phyloP scores from a whole-genome alignment of 2,113 vertebrate species.

The Dascyllus trimaculatus region DNA sequence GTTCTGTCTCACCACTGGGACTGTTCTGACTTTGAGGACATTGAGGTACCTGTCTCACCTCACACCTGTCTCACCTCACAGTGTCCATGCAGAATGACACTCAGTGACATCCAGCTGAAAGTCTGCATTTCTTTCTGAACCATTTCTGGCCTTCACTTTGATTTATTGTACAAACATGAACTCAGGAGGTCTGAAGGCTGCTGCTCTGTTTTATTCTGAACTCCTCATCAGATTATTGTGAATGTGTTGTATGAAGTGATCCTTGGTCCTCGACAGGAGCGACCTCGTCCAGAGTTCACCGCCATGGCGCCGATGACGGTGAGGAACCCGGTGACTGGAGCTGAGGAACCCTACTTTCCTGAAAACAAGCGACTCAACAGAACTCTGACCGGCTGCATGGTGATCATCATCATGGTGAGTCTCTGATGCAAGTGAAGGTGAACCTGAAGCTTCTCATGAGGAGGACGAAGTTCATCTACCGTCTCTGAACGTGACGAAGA shows the following conservation, averaged over 20 bases:
- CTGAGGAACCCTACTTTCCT: conserved; percentile 87
- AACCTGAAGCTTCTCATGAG: too few relatives aligned
- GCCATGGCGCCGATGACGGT: conserved; percentile 84
- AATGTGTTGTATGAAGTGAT: background rate
- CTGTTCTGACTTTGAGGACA: conserved; percentile 86
- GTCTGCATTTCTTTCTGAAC: conserved; percentile 45
- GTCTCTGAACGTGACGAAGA: too few relatives aligned
- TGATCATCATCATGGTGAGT: conserved; percentile 86
- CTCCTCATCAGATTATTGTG: too few relatives aligned
- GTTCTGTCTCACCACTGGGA: conserved; percentile 86
- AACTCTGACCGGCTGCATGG: conserved; percentile 83
- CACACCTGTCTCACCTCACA: conserved; percentile 87
- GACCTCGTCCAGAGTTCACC: conserved; percentile 85
- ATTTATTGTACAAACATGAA: too few relatives aligned
- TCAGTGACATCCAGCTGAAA: too few relatives aligned
- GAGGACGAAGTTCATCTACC: too few relatives aligned
- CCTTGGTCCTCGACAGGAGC: conserved; percentile 68
- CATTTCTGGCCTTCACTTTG: too few relatives aligned
- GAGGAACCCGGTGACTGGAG: conserved; percentile 85
- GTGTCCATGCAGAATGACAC: too few relatives aligned
- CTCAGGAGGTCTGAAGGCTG: too few relatives aligned
- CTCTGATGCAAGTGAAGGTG: too few relatives aligned
- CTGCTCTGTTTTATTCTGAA: too few relatives aligned
- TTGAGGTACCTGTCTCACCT: conserved; percentile 80
- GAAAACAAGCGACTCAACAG: conserved; percentile 69